phyloP scores from a whole-genome alignment of 2,113 vertebrate species.

The Aptenodytes forsteri region DNA sequence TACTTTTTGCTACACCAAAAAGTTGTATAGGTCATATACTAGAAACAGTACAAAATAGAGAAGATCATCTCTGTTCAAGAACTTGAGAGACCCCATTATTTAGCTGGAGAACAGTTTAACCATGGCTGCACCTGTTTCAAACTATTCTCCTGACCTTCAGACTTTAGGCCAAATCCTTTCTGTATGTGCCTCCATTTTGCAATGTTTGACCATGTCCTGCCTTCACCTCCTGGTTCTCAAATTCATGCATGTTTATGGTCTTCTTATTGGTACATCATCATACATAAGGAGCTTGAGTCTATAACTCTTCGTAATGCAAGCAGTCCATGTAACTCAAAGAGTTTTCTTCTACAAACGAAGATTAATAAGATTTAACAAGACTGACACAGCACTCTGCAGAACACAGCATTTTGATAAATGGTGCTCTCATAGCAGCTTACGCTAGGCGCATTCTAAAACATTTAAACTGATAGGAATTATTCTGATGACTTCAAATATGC shows the following conservation, averaged over 20 bases:
- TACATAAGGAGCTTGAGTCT: not conserved
- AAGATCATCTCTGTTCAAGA: not conserved
- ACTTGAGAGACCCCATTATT: not conserved
- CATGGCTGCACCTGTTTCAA: not conserved
- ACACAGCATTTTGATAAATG: not conserved
- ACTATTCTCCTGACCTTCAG: not conserved
- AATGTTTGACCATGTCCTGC: not conserved
- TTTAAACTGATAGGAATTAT: not conserved
- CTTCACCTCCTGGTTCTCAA: not conserved
- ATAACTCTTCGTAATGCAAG: not conserved
- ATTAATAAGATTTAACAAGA: slow-evolving; percentile 4
- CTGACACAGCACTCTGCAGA: not conserved
- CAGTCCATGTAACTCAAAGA: not conserved
- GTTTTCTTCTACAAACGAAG: not conserved
- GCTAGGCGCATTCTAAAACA: not conserved
- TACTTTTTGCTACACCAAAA: not conserved
- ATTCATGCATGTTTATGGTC: not conserved
- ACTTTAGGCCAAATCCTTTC: not conserved
- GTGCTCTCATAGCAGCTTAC: not conserved
- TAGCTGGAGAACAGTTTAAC: not conserved
- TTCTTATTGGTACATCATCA: not conserved
- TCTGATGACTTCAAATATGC: not conserved
- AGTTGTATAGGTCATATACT: not conserved
- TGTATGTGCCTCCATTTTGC: not conserved
- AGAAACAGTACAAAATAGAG: not conserved